Base-by-base conservation (phyloP, 2,888 invertebrate genomes). In the Amblyjoppa fuscipennis region DNA sequence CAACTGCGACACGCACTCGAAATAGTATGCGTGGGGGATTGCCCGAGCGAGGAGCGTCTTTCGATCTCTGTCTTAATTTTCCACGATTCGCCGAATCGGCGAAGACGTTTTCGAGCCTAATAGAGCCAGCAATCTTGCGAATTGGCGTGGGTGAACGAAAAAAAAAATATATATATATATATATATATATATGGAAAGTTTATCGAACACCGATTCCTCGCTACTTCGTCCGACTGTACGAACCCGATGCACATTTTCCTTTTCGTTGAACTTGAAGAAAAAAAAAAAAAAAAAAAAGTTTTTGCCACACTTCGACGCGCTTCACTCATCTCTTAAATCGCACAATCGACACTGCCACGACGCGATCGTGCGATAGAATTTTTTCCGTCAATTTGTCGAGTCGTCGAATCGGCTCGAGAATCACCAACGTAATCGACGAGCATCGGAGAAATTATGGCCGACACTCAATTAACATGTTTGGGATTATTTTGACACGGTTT, bases 1-100 rank as follows among this genome's bases (percentile, higher is more conserved):
- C 81, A 85, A 85, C 78, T 53, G 78, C 71, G 81, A 78, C 85
- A 79, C 59, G 86, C 84, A 88, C 91, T 91, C 87, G 87, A 93
- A 93, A 91, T 93, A 91, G 92, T 90, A 88, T 74, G 90, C 90
- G 92, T 89, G 89, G 91, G 91, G 87, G 31, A 13, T 51, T 31
- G 41, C 74, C 74, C 70, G 45, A 64, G n/a, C 76, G 73, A 59
- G 45, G 20, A 51, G 28, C 61, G 61, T 61, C 61, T 82, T 74
- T 56, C 70, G 70, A 70, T 76, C 0, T 78, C 75, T 56, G 41
- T 64, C 75, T 53, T 13, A 70, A 70, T 45, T 71, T 75, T 77
- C 51, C 20, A 71, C 76, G 11, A 31, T 13, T 73, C 41, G 28
- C 51, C 41, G 11, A 11, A 2, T 11, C 20, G 7, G 25, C 45